A percentile compares a stretch with the other conserved stretches of the same genome.
Evolutionary conservation across 2,888 invertebrate species (phyloP).

Genomic region (Coremacera marginata): DNA sequence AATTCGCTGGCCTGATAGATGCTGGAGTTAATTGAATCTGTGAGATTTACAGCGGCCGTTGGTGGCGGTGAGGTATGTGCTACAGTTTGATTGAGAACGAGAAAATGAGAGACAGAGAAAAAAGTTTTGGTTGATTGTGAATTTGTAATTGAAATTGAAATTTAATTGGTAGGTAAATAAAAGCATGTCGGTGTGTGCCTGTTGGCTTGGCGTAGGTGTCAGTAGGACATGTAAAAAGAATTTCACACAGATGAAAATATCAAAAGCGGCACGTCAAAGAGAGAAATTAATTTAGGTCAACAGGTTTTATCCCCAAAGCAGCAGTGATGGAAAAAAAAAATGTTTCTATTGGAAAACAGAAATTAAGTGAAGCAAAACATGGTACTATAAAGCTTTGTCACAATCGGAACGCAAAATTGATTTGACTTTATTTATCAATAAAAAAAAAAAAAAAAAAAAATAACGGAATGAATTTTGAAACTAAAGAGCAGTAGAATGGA

Average conservation of each 20-base stretch:
- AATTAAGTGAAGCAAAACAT: too few relatives aligned
- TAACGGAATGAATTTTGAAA: too few relatives aligned
- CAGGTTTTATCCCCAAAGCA: neutral
- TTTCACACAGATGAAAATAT: neutral
- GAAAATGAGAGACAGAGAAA: neutral
- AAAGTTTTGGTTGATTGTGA: conserved; percentile 7
- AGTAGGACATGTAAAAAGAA: neutral
- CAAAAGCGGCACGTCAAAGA: neutral
- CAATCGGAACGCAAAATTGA: too few relatives aligned
- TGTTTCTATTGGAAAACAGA: too few relatives aligned
- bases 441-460: too few relatives aligned
- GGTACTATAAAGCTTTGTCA: too few relatives aligned
- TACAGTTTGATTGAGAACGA: neutral
- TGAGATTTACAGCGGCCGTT: conserved; percentile 48
- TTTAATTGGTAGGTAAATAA: conserved; percentile 23
- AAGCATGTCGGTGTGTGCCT: neutral
- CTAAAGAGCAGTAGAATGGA: too few relatives aligned
- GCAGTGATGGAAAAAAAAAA: too few relatives aligned
- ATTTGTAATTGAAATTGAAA: conserved; percentile 29
- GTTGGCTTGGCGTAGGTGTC: neutral
- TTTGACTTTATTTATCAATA: too few relatives aligned
- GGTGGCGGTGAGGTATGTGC: conserved; percentile 47
- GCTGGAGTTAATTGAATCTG: conserved; percentile 59
- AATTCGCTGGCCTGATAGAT: conserved; percentile 63
- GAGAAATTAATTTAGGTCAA: conserved; percentile 8